phyloP scores from a whole-genome alignment of 2,113 vertebrate species.

The Halcyon malimbica region DNA sequence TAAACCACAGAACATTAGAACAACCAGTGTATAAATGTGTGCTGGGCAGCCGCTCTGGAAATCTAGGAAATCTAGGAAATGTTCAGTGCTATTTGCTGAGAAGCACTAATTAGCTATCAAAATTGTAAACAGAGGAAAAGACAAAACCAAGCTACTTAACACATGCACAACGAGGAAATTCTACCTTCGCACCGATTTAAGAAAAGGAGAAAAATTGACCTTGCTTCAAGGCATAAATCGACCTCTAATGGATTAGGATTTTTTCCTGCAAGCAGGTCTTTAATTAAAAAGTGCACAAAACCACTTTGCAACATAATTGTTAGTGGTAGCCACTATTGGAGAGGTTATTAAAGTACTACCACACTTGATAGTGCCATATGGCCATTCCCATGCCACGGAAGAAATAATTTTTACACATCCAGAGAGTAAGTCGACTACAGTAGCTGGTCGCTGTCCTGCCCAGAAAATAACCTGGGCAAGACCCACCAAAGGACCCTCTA shows the following conservation, averaged over 20 bases:
- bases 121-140: not conserved
- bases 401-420: not conserved
- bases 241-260: constrained; percentile 21
- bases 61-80: not conserved
- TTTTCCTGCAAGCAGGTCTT: constrained; percentile 1
- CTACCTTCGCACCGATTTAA: not conserved
- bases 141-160: not conserved
- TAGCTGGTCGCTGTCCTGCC: not conserved
- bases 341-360: not conserved
- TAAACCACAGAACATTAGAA: not conserved
- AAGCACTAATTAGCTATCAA: not conserved
- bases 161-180: not conserved
- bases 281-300: constrained; percentile 44
- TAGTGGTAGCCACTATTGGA: not conserved
- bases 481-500: rapidly evolving
- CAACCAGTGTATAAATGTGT: too few relatives aligned
- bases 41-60: not conserved
- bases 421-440: not conserved
- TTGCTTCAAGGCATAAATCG: constrained; percentile 34
- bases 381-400: not conserved
- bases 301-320: not conserved
- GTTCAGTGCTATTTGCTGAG: not conserved
- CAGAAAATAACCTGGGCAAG: not conserved
- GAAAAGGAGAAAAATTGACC: constrained; percentile 9
- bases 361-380: not conserved